Conservation (phyloP, 2,797 vertebrate species). For the Eurystomus glaucurus region DNA sequence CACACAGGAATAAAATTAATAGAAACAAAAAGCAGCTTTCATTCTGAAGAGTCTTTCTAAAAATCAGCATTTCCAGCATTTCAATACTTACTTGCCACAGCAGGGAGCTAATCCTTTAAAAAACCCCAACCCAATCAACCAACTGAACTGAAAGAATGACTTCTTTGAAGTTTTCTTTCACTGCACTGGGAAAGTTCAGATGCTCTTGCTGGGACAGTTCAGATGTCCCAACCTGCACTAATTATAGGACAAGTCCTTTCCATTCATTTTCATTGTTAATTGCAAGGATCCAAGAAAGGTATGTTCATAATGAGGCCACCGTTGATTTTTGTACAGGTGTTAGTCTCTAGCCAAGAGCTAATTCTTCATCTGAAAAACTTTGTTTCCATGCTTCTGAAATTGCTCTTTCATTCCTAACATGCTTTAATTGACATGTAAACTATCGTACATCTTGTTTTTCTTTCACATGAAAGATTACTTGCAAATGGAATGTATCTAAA, state of each 20-base stretch:
- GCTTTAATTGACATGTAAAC: constrained; percentile 65
- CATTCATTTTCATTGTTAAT: constrained; percentile 62
- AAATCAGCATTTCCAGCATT: constrained; percentile 72
- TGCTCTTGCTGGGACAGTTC: constrained; percentile 75
- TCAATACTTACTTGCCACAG: constrained; percentile 72
- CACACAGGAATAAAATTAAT: constrained; percentile 64
- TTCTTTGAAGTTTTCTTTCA: constrained; percentile 76
- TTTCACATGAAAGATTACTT: constrained; percentile 67
- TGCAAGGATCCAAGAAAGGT: constrained; percentile 16
- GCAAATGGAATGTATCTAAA: constrained; percentile 67
- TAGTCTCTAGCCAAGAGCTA: constrained; percentile 47
- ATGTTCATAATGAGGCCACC: constrained; percentile 41
- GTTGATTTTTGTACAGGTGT: constrained; percentile 67
- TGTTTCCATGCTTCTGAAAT: constrained; percentile 43
- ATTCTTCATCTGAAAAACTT: constrained; percentile 41
- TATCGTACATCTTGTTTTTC: constrained; percentile 67
- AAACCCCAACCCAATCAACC: constrained; percentile 40
- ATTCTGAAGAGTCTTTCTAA: constrained; percentile 62
- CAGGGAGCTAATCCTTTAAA: constrained; percentile 68
- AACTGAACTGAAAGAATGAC: constrained; percentile 72
- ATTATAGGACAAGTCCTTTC: constrained; percentile 71
- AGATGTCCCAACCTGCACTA: constrained; percentile 72
- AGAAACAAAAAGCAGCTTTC: constrained; percentile 59
- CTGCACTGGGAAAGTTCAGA: constrained; percentile 75
- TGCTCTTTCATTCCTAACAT: constrained; percentile 41